Base-by-base conservation (phyloP, 1,140 invertebrate species). In the Campoletis sonorensis region DNA sequence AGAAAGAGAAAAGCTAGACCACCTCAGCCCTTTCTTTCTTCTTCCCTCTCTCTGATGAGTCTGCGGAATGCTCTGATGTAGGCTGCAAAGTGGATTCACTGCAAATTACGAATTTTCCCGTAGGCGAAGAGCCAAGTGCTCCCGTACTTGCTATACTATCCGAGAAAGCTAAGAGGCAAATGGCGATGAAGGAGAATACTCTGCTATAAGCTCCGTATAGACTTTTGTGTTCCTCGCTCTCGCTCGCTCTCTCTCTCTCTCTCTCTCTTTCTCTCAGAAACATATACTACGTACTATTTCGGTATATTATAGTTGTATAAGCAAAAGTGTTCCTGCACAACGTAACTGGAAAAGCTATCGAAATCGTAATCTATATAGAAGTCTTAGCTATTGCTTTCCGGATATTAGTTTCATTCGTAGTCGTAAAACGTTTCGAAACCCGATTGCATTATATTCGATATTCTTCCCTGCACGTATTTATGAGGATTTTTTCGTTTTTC, bases 31-130 rank as follows among this genome's bases (percentile, higher is more conserved):
- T 64, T 3, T 26, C 27, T 70, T 18, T 33, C 51, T 77, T 15
- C 16, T 18, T 51, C 73, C 51, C 73, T 61, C 45, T 51, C 73
- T 77, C 73, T 61, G 16, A 27, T 58, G 73, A 77, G 73, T 77
- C 73, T 77, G 73, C 73, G 73, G 73, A 77, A 70, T 70, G 58
- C 78, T 79, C 78, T 79, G 68, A 68, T 37, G 68, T 79, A 70
- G 61, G 78, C 78, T 79, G 40, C 78, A 68, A 79, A 79, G 78
- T 70, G 78, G 68, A 79, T 79, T 79, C 68, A 79, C 78, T 79
- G 78, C 78, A 79, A 79, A 79, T 79, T 79, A 79, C 78, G 78
- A 77, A 77, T 77, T 61, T 77, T 27, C 54, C 54, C 73, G 51
- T n/a, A 77, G 73, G 51, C 49, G 54, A 77, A 51, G 73, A 61